Evolutionary conservation across 2,797 vertebrate genomes (phyloP).

Genomic region (Neoniphon sammara): DNA sequence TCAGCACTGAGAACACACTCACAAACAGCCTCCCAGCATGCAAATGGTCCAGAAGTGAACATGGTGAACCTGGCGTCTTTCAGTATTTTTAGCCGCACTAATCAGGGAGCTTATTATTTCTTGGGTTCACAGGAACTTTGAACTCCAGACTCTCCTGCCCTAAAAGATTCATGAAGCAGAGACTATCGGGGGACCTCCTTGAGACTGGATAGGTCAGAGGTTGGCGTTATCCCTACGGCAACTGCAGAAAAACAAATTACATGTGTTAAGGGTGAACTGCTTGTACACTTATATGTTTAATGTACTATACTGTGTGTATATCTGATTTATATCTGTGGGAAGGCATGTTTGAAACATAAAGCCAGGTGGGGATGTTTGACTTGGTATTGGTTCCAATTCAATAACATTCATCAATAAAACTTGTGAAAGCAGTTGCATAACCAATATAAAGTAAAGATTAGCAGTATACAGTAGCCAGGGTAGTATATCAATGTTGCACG

Average conservation of each 20-base stretch:
- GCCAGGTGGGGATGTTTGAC: constrained; percentile 19
- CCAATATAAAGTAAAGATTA: neutral
- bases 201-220: constrained; percentile 79
- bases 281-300: constrained; percentile 65
- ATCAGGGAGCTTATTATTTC: constrained; percentile 84
- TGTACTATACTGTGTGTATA: constrained; percentile 27
- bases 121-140: constrained; percentile 80
- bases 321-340: constrained; percentile 40
- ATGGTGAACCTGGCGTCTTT: constrained; percentile 53
- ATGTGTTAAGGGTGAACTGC: constrained; percentile 70
- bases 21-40: constrained; percentile 35
- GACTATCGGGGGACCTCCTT: constrained; percentile 71
- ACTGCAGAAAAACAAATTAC: constrained; percentile 80
- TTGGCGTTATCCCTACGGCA: constrained; percentile 78
- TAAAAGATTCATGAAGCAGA: constrained; percentile 84
- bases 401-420: neutral
- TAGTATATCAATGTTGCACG: constrained; percentile 11
- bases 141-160: constrained; percentile 76
- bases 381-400: constrained; percentile 24
- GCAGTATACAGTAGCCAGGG: constrained; percentile 18
- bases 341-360: constrained; percentile 32
- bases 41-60: constrained; percentile 42
- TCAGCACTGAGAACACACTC: constrained; percentile 1
- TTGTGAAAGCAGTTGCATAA: too few relatives aligned
- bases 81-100: constrained; percentile 80